A percentile compares a stretch with the other conserved stretches of the same genome.
These are phyloP conservation scores for Pelobates fuscus DNA, from an alignment of 2,113 vertebrate genomes.

Conservation along the genomic window DNA sequence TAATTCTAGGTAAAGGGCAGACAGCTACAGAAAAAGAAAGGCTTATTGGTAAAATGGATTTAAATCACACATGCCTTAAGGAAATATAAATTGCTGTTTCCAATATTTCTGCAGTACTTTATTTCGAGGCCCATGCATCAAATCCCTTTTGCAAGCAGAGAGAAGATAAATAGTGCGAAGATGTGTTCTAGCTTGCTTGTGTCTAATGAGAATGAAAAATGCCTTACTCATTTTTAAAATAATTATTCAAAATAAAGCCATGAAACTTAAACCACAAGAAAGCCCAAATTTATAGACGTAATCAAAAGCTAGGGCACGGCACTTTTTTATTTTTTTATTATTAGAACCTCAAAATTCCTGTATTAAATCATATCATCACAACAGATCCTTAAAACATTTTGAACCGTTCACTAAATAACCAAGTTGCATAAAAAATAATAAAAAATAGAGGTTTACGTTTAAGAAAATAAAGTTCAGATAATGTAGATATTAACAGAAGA, in stretches of 20 bases:
- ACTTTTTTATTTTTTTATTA: not conserved
- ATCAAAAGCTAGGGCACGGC: not conserved
- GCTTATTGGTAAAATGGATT: conserved; percentile 37
- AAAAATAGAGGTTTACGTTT: no score
- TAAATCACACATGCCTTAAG: conserved; percentile 37
- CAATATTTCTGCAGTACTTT: conserved; percentile 26
- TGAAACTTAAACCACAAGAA: not conserved
- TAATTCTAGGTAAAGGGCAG: conserved; percentile 47
- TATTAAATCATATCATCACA: not conserved
- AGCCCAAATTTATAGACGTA: not conserved
- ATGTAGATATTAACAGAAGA: no score
- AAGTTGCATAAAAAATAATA: no score
- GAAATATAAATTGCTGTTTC: conserved; percentile 24
- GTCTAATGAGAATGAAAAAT: conserved; percentile 5
- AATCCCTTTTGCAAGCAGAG: conserved; percentile 22
- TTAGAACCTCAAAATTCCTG: not conserved
- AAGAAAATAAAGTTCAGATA: no score
- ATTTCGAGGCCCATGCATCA: conserved; percentile 20
- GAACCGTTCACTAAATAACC: no score
- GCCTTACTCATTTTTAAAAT: not conserved
- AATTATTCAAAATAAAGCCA: not conserved
- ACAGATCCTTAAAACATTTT: not conserved
- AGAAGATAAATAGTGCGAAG: conserved; percentile 23
- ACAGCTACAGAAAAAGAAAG: conserved; percentile 27
- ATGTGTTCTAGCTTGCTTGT: conserved; percentile 26